phyloP scores from a whole-genome alignment of 2,888 invertebrate genomes.

The Rhamnusium bicolor region DNA sequence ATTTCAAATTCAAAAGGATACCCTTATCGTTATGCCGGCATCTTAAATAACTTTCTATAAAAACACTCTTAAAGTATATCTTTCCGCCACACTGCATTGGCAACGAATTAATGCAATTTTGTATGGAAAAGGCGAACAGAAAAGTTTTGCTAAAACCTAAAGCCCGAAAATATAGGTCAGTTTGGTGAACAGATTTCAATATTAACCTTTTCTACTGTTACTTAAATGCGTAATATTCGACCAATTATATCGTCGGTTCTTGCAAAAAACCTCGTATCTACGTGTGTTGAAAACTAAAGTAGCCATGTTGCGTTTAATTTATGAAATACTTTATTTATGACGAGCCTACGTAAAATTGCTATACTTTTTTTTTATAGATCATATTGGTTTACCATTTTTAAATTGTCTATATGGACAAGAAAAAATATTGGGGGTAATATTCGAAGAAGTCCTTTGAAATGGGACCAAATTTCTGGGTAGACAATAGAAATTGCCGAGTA shows the following conservation, averaged over 20 bases:
- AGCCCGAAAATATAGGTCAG: background rate
- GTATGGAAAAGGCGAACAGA: background rate
- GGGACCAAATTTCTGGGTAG: too few relatives aligned
- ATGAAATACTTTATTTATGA: too few relatives aligned
- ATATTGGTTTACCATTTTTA: too few relatives aligned
- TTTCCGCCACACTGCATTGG: constrained; percentile 5
- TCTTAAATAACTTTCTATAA: background rate
- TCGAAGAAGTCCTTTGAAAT: too few relatives aligned
- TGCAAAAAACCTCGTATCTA: background rate
- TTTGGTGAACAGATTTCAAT: background rate
- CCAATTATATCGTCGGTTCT: background rate
- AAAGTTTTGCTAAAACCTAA: background rate
- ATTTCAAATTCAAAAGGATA: background rate
- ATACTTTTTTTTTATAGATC: too few relatives aligned
- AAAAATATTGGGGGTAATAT: too few relatives aligned
- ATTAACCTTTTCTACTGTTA: background rate
- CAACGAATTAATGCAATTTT: constrained; percentile 5
- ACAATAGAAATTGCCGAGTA: too few relatives aligned
- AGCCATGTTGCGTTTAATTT: too few relatives aligned
- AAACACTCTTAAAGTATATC: constrained; percentile 18
- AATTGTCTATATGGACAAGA: too few relatives aligned
- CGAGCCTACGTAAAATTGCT: too few relatives aligned
- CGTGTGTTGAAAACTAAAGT: background rate
- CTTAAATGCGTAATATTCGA: background rate
- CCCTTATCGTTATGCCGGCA: background rate